These are phyloP conservation scores for Papilio protenor DNA, from an alignment of 2,888 invertebrate genomes.

Conservation along the genomic window DNA sequence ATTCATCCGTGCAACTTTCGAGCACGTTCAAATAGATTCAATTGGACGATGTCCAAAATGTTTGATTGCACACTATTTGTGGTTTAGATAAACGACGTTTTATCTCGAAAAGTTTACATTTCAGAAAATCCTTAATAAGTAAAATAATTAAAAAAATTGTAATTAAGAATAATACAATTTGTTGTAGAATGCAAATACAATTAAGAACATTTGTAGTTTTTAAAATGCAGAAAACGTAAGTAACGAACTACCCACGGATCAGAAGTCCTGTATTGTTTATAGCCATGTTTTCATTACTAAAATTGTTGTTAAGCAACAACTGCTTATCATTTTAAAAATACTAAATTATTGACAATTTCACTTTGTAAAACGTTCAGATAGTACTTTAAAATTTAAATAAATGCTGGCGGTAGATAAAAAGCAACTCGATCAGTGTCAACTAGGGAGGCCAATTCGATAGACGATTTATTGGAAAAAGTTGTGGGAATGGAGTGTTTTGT, in stretches of 20 bases:
- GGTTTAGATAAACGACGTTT: constrained; percentile 31
- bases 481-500: constrained; percentile 39
- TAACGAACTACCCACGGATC: no score
- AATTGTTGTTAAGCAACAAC: no score
- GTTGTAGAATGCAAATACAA: no score
- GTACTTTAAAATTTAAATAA: constrained; percentile 30
- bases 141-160: constrained; percentile 21
- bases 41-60: constrained; percentile 31
- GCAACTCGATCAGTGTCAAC: constrained; percentile 39
- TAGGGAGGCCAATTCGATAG: constrained; percentile 33
- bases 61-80: constrained; percentile 32
- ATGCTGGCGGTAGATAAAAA: constrained; percentile 7
- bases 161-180: no score
- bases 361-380: not conserved
- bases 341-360: not conserved
- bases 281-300: no score
- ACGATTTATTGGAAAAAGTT: constrained; percentile 41
- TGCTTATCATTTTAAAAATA: not conserved
- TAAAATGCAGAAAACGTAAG: no score
- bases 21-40: constrained; percentile 26
- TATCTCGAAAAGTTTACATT: constrained; percentile 9
- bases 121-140: not conserved
- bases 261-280: no score
- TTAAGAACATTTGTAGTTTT: no score
- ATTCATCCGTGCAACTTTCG: constrained; percentile 22